Conservation (phyloP, 2,797 vertebrate species). For the Gambusia yucatana region DNA sequence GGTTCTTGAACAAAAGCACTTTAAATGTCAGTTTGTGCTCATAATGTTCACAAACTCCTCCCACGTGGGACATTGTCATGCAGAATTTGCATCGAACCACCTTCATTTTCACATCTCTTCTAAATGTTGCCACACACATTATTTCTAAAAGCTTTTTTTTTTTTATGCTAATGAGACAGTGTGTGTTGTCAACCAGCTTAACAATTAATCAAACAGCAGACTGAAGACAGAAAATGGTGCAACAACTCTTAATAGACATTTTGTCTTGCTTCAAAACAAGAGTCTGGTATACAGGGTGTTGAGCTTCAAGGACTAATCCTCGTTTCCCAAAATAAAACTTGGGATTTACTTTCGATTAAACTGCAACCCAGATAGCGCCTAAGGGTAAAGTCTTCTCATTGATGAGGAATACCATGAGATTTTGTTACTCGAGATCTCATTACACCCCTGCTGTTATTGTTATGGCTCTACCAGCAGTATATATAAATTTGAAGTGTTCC, state of each 20-base stretch:
- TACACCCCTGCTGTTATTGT: background rate
- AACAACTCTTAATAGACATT: background rate
- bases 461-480: background rate
- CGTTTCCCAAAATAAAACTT: background rate
- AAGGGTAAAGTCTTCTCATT: background rate
- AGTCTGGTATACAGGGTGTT: background rate
- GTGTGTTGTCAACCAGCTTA: background rate
- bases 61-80: background rate
- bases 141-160: background rate
- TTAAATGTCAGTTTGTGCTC: conserved; percentile 9
- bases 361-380: no score
- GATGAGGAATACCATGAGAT: background rate
- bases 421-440: background rate
- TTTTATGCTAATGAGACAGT: background rate
- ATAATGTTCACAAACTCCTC: background rate
- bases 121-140: background rate
- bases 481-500: background rate
- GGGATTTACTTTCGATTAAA: background rate
- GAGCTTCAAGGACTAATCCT: background rate
- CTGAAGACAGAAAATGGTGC: background rate
- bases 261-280: background rate
- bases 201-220: background rate
- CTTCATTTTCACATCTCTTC: background rate
- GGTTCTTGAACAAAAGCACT: conserved; percentile 54
- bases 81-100: background rate